These are phyloP conservation scores for Coracopsis vasa DNA, from an alignment of 2,113 vertebrate species.

Conservation along the genomic window DNA sequence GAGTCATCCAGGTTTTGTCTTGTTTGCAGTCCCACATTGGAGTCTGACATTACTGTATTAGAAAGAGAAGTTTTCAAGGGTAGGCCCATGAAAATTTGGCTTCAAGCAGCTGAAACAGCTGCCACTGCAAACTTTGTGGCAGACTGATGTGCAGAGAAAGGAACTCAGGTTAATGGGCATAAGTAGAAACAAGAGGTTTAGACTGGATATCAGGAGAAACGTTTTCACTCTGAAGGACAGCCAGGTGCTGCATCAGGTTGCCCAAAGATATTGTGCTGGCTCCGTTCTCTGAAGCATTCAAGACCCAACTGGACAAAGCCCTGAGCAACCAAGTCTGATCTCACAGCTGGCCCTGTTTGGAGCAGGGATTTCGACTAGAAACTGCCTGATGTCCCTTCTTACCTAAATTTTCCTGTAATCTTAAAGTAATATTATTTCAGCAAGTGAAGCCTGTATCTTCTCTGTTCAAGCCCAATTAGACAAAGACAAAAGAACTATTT, in stretches of 20 bases:
- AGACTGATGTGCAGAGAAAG: neutral
- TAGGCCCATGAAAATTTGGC: neutral
- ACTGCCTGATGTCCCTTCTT: neutral
- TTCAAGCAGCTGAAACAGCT: neutral
- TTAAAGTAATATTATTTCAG: neutral
- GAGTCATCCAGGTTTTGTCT: neutral
- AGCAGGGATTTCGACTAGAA: neutral
- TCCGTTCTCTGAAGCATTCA: neutral
- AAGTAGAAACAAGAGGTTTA: neutral
- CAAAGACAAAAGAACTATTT: neutral
- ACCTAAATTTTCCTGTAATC: neutral
- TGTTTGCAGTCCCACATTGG: neutral
- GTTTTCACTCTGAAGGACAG: neutral
- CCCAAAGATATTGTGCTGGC: neutral
- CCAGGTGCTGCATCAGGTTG: accelerated
- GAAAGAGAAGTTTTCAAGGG: neutral
- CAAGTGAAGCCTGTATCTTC: neutral
- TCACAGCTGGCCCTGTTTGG: neutral
- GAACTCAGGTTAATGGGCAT: neutral
- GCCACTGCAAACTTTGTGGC: neutral
- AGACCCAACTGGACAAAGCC: neutral
- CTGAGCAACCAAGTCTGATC: neutral
- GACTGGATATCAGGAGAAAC: neutral
- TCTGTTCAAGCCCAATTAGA: neutral
- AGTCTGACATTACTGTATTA: neutral